These are phyloP conservation scores for Caprella mutica DNA, from an alignment of 2,888 invertebrate species.

Conservation along the genomic window DNA sequence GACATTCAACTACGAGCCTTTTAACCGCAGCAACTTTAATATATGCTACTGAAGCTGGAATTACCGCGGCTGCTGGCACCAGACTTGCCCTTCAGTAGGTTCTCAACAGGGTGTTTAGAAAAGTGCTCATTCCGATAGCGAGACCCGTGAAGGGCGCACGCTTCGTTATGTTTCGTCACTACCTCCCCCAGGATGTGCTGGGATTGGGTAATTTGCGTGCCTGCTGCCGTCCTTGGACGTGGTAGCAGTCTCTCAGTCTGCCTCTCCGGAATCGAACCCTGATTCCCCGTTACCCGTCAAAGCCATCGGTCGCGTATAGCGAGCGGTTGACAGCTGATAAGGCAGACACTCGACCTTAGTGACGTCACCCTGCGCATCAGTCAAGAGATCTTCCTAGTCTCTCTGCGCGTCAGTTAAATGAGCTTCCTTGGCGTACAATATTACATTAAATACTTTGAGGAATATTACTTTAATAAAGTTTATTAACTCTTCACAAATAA, in stretches of 20 bases:
- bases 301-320: conserved; percentile 55
- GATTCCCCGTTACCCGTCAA: conserved; percentile 61
- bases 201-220: conserved; percentile 50
- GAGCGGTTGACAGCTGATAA: conserved; percentile 58
- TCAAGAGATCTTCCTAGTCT: no score
- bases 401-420: no score
- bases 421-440: no score
- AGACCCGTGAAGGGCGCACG: conserved; percentile 49
- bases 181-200: conserved; percentile 44
- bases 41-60: conserved; percentile 51
- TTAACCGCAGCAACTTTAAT: conserved; percentile 10
- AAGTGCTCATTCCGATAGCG: conserved; percentile 50
- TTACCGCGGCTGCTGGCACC: conserved; percentile 58
- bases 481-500: no score
- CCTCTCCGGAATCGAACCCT: conserved; percentile 49
- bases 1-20: conserved; percentile 14
- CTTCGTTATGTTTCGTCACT: conserved; percentile 58
- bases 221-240: conserved; percentile 58
- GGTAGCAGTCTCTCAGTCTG: conserved; percentile 44
- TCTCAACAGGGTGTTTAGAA: conserved; percentile 51
- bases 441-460: no score
- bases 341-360: conserved; percentile 58
- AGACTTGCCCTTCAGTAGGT: conserved; percentile 56
- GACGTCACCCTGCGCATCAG: no score
- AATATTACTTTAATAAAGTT: no score